A percentile compares a stretch with the other conserved stretches of the same genome.
phyloP scores from a whole-genome alignment of 2,888 invertebrate species.

The Agrenia bidenticulata region DNA sequence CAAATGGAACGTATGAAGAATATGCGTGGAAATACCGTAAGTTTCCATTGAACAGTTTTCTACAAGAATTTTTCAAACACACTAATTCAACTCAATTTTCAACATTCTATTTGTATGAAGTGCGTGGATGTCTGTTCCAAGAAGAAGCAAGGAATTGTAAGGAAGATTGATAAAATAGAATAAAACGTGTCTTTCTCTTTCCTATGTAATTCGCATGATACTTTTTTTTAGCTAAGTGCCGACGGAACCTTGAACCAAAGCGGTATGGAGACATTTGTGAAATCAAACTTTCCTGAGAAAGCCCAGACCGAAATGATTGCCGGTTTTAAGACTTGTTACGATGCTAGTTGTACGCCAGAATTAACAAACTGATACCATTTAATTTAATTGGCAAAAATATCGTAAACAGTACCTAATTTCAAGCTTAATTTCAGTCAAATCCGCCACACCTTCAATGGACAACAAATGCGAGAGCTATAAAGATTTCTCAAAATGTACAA shows the following conservation, averaged over 20 bases:
- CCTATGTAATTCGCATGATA: no score
- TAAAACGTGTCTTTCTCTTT: background rate
- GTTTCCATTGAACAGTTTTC: background rate
- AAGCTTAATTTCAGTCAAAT: background rate
- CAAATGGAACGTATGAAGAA: background rate
- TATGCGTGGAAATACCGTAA: conserved; percentile 8
- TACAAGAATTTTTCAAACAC: background rate
- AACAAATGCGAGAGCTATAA: conserved; percentile 23
- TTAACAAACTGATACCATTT: background rate
- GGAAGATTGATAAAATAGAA: background rate
- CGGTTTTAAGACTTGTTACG: conserved; percentile 14
- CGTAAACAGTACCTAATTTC: background rate
- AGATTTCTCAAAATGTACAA: conserved; percentile 16
- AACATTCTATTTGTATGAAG: conserved; percentile 13
- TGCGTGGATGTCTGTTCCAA: conserved; percentile 21
- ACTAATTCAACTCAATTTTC: background rate
- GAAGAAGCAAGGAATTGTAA: conserved; percentile 30
- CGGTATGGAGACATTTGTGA: background rate
- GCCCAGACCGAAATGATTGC: conserved; percentile 20
- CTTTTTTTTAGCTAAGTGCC: conserved; percentile 16
- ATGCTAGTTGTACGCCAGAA: conserved; percentile 13
- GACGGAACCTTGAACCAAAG: conserved; percentile 22
- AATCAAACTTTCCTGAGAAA: conserved; percentile 15
- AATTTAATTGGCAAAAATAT: background rate
- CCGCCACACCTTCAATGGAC: background rate